A percentile compares a stretch with the other conserved stretches of the same genome.
Conservation (phyloP, 2,113 vertebrate genomes). For the Prionailurus bengalensis region DNA sequence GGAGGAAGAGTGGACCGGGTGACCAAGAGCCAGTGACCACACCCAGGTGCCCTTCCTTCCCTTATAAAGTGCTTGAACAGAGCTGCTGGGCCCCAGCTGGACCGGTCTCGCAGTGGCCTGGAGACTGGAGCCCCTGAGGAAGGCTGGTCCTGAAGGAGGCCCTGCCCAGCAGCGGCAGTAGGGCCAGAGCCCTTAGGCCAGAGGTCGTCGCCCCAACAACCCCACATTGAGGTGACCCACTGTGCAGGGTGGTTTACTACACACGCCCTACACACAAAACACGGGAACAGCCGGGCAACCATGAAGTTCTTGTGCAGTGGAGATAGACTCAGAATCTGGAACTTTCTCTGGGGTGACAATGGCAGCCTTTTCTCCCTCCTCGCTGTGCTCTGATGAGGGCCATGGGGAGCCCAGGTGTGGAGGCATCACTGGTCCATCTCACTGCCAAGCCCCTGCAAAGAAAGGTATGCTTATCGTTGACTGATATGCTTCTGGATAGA, state of each 20-base stretch:
- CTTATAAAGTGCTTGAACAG: neutral
- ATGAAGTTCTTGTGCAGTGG: neutral
- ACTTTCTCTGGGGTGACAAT: neutral
- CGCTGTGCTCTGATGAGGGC: neutral
- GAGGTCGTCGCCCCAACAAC: neutral
- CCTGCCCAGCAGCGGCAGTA: rapidly evolving
- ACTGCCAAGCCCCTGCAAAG: slow-evolving; percentile 78
- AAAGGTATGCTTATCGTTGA: neutral
- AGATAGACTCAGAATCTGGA: neutral
- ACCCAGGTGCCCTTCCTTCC: neutral
- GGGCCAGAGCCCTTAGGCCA: rapidly evolving
- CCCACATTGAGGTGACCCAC: neutral
- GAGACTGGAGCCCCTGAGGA: neutral
- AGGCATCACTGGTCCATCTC: slow-evolving; percentile 63
- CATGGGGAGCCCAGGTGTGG: rapidly evolving
- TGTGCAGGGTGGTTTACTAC: neutral
- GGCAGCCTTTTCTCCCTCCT: neutral
- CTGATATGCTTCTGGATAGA: neutral
- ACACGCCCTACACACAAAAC: neutral
- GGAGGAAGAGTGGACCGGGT: rapidly evolving
- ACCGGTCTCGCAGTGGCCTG: neutral
- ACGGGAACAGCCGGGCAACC: neutral
- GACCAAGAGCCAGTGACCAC: rapidly evolving
- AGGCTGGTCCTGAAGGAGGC: neutral
- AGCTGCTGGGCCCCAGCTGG: neutral